Conservation (phyloP, 1,140 invertebrate genomes). For the Bradynema listronoti region DNA sequence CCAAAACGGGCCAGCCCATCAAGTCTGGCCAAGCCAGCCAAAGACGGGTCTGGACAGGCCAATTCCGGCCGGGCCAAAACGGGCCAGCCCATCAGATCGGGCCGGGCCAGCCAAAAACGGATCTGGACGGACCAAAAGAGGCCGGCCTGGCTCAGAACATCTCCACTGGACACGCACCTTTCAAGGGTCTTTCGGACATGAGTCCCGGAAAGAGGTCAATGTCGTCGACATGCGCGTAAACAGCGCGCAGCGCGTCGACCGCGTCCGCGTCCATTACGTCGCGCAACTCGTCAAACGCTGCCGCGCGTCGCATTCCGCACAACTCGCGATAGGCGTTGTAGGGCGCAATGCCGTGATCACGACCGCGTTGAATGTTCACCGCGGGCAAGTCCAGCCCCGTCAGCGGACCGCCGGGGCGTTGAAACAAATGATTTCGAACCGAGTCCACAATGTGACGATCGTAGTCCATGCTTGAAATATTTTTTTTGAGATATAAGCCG, state of each 20-base stretch:
- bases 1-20: too few species aligned
- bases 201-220: conserved; percentile 87
- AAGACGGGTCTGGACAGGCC: too few species aligned
- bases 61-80: too few species aligned
- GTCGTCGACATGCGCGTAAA: conserved; percentile 68
- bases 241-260: conserved; percentile 38
- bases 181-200: conserved; percentile 62
- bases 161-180: too few species aligned
- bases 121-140: too few species aligned
- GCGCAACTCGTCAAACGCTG: conserved; percentile 43
- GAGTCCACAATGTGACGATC: conserved; percentile 54
- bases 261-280: conserved; percentile 48
- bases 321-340: conserved; percentile 49
- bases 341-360: conserved; percentile 71
- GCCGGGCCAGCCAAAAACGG: too few species aligned
- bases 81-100: too few species aligned
- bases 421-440: conserved; percentile 54
- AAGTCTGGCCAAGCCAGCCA: too few species aligned
- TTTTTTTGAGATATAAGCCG: too few species aligned
- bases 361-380: conserved; percentile 84
- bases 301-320: conserved; percentile 31
- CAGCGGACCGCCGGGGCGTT: conserved; percentile 51
- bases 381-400: conserved; percentile 80
- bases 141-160: too few species aligned
- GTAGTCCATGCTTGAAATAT: conserved; percentile 44